Base-by-base conservation (phyloP, 2,888 invertebrate genomes). In the Drosophila barbarae region DNA sequence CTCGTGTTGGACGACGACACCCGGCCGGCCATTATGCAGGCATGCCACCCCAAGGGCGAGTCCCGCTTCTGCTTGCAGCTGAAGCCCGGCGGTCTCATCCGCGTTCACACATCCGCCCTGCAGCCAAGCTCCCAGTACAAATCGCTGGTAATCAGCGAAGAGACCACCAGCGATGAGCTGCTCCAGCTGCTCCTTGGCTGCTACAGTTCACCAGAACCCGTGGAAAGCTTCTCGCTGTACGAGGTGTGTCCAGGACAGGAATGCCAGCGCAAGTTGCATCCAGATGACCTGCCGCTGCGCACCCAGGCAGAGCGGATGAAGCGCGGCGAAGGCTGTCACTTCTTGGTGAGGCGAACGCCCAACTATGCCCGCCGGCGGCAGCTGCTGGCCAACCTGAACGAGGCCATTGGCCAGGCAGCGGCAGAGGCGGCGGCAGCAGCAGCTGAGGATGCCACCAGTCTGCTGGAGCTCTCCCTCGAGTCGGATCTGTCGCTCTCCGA, bases 61-160 rank as follows among this genome's bases (percentile, higher is more conserved):
- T 97, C 97, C 46, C 95, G 95, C 89, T 97, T 97, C 90, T 95
- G 95, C 54, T 92, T 98, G 60, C 95, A 96, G 90, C 95, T 95
- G 86, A 93, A 95, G 71, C 93, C 95, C 6, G 97, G 97, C 34
- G 96, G 96, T n/a, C 91, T 98, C 69, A 95, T 98, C 74, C 95
- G 96, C 90, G 94, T 98, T 60, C 95, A 96, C 91, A 98, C 98
- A 89, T 95, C 95, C 18, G 96, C 95, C 35, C 91, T 98, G 72
- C 96, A 96, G 93, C 94, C 95, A 55, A 95, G 95, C 87, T 97
- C 96, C 1, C 95, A 96, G 90, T 97, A 97, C 92, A 97, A 97
- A 90, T 96, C 96, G 76, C 91, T 97, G 77, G 91, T 97, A 74
- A 94, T 97, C 81, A 96, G 96, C 73, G 96, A 96, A 81, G 92